phyloP scores from a whole-genome alignment of 2,113 vertebrate species.

The Nothobranchius furzeri region DNA sequence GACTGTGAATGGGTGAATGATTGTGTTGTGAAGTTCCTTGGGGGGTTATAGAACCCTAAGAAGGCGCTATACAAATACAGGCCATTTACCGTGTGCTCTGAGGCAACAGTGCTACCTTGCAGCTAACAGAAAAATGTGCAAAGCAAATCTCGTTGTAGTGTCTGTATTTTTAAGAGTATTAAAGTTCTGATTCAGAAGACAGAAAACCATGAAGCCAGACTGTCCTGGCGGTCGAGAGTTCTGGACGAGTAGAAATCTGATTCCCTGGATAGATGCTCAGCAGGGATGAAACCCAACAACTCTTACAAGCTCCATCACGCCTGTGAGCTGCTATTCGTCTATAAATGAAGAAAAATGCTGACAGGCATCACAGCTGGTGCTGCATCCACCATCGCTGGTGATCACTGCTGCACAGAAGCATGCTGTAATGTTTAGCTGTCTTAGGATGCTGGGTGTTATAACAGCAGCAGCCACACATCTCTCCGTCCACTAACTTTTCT shows the following conservation, averaged over 20 bases:
- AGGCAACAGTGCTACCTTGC: no score
- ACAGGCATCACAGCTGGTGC: not conserved
- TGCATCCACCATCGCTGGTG: not conserved
- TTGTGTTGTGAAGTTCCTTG: no score
- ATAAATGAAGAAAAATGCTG: not conserved
- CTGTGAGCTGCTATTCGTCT: not conserved
- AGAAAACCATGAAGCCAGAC: not conserved
- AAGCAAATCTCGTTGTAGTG: no score
- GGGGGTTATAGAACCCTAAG: no score
- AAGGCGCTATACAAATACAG: no score
- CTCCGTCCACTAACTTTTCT: no score
- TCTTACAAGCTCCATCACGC: not conserved
- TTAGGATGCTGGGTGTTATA: no score
- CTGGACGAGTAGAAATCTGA: not conserved
- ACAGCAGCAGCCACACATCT: no score
- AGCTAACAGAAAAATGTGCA: no score
- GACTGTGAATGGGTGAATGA: no score
- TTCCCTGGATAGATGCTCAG: constrained; percentile 15
- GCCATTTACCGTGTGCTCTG: no score
- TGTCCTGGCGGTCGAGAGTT: not conserved
- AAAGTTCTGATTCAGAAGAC: not conserved
- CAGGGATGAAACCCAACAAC: not conserved
- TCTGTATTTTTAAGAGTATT: not conserved
- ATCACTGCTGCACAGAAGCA: not conserved
- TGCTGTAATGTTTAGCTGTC: not conserved